Evolutionary conservation across 2,113 vertebrate species (phyloP), one percentile per base, ranked within the genome.

Genomic region (Protobothrops flavoviridis): DNA sequence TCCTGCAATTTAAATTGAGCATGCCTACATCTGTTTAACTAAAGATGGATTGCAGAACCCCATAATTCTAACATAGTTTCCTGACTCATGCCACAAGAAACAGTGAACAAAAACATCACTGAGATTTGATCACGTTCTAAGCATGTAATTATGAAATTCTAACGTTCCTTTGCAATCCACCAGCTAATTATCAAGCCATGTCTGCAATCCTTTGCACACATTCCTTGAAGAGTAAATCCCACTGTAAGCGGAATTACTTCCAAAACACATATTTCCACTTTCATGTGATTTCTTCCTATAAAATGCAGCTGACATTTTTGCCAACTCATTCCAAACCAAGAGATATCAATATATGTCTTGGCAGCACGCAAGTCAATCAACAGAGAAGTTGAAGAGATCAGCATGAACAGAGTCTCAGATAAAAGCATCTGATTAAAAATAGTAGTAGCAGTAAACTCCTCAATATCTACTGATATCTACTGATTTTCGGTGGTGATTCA

Each of bases 81-180:
- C 17, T 39, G 33, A 0, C 39, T 0, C 8, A 8, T 2, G 0
- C 0, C 0, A 39, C 45, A 93, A 33, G 26, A 87, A 61, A 15
- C 69, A 74, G 74, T 91, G 21, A n/a, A 81, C 21, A 89, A 85
- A 33, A 1, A 20, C 24, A 81, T 74, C 0, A 10, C 4, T 59
- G 52, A 91, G 43, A 33, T 85, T 61, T 81, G 23, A 0, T 15
- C 91, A 33, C 6, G 13, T 4, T 45, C 45, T 45, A 89, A 43
- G 33, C 48, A 45, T 81, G 64, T n/a, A 3, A 20, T 9, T 85
- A 92, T 20, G 61, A 33, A 50, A 3, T 92, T 56, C 64, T 74
- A 59, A 4, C 2, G 20, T 43, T 29, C 33, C 3, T 89, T 21
- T 92, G 91, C 33, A 88, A 55, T 39, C 33, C 17, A 9, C n/a